Evolutionary conservation across 1,140 invertebrate species (phyloP).

Genomic region (Wiebesia pumilae): DNA sequence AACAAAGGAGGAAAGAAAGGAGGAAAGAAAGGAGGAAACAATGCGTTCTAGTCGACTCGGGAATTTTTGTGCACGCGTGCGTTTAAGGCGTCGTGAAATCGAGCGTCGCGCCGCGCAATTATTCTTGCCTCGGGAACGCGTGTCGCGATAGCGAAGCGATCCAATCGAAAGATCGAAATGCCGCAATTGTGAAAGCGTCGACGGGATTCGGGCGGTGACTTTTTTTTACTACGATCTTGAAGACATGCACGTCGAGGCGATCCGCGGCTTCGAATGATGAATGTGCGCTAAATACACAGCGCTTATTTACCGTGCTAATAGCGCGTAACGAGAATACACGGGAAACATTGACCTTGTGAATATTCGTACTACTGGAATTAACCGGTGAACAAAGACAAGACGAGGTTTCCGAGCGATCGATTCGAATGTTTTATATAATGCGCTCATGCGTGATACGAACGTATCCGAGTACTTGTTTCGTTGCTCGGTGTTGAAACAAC

Average conservation of each 20-base stretch:
- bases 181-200: too few species aligned
- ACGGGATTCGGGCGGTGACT: not conserved
- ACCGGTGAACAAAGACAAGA: not conserved
- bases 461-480: not conserved
- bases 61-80: too few species aligned
- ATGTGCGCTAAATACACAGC: not conserved
- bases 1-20: too few species aligned
- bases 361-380: not conserved
- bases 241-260: not conserved
- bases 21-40: too few species aligned
- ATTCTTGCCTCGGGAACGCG: too few species aligned
- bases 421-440: not conserved
- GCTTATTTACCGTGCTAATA: not conserved
- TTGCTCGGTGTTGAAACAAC: not conserved
- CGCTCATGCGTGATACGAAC: not conserved
- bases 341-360: not conserved
- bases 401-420: not conserved
- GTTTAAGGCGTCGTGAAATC: too few species aligned
- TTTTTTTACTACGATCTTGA: not conserved
- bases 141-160: too few species aligned
- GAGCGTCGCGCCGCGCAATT: too few species aligned
- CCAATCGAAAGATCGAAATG: too few species aligned
- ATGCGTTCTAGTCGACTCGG: too few species aligned
- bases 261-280: not conserved
- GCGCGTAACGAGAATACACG: not conserved